Base-by-base conservation (phyloP, 2,888 invertebrate genomes). In the Scrobipalpa costella region DNA sequence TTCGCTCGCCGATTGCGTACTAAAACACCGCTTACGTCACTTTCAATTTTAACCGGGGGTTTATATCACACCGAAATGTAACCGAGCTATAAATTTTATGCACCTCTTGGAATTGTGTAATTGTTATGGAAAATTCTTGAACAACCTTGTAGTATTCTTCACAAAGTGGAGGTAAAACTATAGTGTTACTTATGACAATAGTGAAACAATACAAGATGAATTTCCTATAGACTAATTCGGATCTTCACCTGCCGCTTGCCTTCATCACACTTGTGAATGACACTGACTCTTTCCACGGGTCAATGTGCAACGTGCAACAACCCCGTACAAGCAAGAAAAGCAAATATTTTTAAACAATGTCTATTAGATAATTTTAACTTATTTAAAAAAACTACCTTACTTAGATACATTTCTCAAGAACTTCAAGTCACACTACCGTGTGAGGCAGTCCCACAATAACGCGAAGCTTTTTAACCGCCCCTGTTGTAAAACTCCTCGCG, bases 21-120 rank as follows among this genome's bases (percentile, higher is more conserved):
- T 91, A 91, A 91, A 91, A 89, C 85, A 82, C 85, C 90, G 88
- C 88, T 90, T 86, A 90, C 90, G 90, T 90, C 90, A 91, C 90
- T 90, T 90, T 91, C 90, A 90, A 90, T 91, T 91, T 91, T 90
- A 91, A 90, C 90, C 80, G 80, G 75, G 78, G 73, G 63, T 72
- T 68, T 71, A 74, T 66, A 70, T 88, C 74, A 88, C 84, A 89
- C 87, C 85, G 63, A 38, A 13, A 8, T 27, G 61, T 57, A 55
- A 55, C 55, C 55, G 7, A 27, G 36, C 58, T 21, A 6, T 61
- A 50, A 62, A 59, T 13, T 63, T 52, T 65, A 63, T 61, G 61
- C 36, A 57, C 55, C 40, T 40, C 19, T 59, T 55, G 55, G 55
- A 44, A 27, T 40, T 9, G 33, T 44, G 33, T 55, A 52, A 17